Conservation (phyloP, 2,888 invertebrate species). For the Apomyelois bistriatella region DNA sequence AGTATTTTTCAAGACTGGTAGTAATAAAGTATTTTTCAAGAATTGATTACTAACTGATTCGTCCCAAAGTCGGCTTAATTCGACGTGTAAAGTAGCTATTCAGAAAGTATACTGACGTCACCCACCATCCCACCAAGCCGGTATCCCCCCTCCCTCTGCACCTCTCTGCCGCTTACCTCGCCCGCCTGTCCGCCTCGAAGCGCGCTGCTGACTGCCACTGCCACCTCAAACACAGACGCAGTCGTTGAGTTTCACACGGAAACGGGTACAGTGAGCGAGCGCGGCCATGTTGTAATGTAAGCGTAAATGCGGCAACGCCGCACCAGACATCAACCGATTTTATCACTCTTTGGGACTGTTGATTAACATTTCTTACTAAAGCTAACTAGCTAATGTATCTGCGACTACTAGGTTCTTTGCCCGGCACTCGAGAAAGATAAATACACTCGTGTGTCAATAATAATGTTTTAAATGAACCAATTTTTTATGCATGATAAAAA, state of each 20-base stretch:
- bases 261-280: conserved; percentile 69
- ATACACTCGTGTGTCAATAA: too few species aligned
- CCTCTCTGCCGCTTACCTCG: conserved; percentile 32
- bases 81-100: conserved; percentile 38
- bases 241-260: conserved; percentile 75
- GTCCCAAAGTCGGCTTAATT: conserved; percentile 12
- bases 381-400: too few species aligned
- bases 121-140: conserved; percentile 62
- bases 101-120: conserved; percentile 75
- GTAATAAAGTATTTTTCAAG: not conserved
- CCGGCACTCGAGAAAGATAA: too few species aligned
- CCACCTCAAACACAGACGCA: conserved; percentile 63
- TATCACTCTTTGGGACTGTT: conserved; percentile 59
- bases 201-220: conserved; percentile 34
- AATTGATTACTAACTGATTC: not conserved
- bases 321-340: conserved; percentile 78
- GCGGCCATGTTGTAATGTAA: conserved; percentile 69
- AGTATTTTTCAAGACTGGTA: too few species aligned
- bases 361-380: conserved; percentile 43
- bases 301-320: conserved; percentile 77
- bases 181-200: conserved; percentile 20
- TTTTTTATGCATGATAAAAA: too few species aligned
- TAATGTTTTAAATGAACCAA: too few species aligned
- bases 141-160: conserved; percentile 54
- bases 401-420: too few species aligned